These are phyloP conservation scores for Rhysida immarginata DNA, from an alignment of 1,140 invertebrate species.

Conservation along the genomic window DNA sequence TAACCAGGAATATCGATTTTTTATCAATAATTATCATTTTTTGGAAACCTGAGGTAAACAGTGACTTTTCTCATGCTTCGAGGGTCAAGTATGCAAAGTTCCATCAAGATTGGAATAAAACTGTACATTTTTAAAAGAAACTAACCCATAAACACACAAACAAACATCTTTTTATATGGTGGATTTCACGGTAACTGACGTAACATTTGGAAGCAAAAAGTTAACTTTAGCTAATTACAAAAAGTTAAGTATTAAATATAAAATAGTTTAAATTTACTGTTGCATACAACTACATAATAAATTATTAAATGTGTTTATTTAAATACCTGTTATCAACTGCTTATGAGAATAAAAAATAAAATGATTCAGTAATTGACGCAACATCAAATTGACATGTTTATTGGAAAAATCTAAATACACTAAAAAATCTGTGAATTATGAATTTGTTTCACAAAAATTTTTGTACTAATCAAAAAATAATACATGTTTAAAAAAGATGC, in stretches of 20 bases:
- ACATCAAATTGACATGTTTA: neutral
- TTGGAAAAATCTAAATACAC: neutral
- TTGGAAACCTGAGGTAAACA: no score
- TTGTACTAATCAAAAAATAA: neutral
- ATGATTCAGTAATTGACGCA: neutral
- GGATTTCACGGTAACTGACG: neutral
- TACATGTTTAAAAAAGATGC: neutral
- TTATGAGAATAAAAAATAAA: neutral
- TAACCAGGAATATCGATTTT: no score
- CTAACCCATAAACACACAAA: no score
- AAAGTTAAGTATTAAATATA: conserved; percentile 2
- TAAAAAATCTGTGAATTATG: neutral
- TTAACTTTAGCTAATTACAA: no score
- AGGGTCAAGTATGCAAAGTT: no score
- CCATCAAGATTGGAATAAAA: no score
- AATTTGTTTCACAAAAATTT: neutral
- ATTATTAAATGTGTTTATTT: neutral
- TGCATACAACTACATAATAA: neutral
- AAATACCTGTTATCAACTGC: neutral
- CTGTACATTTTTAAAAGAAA: no score
- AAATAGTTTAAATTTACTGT: neutral
- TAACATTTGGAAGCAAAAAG: no score
- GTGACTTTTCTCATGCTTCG: no score
- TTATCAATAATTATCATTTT: no score
- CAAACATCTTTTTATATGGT: no score